Conservation (phyloP, 2,888 invertebrate genomes). For the Gnatocerus cornutus region DNA sequence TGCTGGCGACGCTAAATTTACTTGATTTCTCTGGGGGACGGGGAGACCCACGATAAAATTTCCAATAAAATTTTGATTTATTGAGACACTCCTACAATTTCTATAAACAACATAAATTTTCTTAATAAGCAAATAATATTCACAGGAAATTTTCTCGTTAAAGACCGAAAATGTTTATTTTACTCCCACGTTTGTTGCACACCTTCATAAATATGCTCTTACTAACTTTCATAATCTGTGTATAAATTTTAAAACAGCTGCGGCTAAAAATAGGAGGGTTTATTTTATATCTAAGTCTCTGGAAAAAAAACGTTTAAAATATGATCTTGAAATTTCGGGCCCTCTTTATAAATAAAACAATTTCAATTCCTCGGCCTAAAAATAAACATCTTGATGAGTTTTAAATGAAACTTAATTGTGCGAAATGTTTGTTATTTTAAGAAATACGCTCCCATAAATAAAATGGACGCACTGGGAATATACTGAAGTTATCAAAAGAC, state of each 20-base stretch:
- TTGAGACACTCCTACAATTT: background rate
- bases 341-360: too few relatives aligned
- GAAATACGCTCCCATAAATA: too few relatives aligned
- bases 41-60: background rate
- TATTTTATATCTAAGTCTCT: too few relatives aligned
- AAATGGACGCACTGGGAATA: too few relatives aligned
- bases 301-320: too few relatives aligned
- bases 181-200: background rate
- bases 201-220: constrained; percentile 3
- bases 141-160: background rate
- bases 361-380: too few relatives aligned
- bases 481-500: too few relatives aligned
- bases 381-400: too few relatives aligned
- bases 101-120: background rate
- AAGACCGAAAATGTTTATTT: constrained; percentile 6
- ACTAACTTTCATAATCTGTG: constrained; percentile 4
- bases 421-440: too few relatives aligned
- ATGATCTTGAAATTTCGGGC: too few relatives aligned
- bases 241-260: constrained; percentile 5
- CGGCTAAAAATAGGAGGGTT: constrained; percentile 2
- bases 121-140: background rate
- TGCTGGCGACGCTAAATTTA: background rate
- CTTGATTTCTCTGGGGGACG: background rate
- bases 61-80: background rate
- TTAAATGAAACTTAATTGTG: too few relatives aligned